Base-by-base conservation (phyloP, 2,888 invertebrate genomes). In the Pollenia amentaria region DNA sequence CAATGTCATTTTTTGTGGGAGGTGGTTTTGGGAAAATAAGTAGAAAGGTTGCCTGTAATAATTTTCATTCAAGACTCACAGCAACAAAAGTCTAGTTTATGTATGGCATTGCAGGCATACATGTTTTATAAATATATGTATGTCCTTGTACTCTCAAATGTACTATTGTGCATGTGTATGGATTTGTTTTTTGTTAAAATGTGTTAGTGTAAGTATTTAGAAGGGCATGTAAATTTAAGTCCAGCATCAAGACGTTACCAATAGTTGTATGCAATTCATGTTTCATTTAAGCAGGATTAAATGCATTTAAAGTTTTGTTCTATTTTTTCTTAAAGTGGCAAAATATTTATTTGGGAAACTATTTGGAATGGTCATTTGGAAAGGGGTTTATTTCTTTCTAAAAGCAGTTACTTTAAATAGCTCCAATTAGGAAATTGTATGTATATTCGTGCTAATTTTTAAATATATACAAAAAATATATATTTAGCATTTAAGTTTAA, bases 181-280 rank as follows among this genome's bases (percentile, higher is more conserved):
- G 18, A 53, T 16, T 18, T 53, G 42, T 42, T 40, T n/a, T 16
- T 18, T 53, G 62, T 42, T 40, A 4, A 51, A 67, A 67, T 48
- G n/a, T 67, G 10, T 67, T 9, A 12, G 46, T 65, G 18, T 7
- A 9, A 6, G 16, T 12, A 38, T 69, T 53, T 69, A 1, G 1
- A 48, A 40, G 44, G 16, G 51, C n/a, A 51, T 62, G 62, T 16
- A 67, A 57, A 73, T 73, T 65, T 51, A 75, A 67, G 40, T 29
- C 38, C 69, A 82, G 12, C 67, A 60, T 51, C 38, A 82, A 67
- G 73, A 65, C 42, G 65, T 73, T 55, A 38, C 51, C 48, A 69
- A 60, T 57, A 62, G n/a, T 75, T 60, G 48, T 40, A 75, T n/a
- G 44, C 60, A 44, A 46, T 18, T 82, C 10, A 1, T 44, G 11